These are phyloP conservation scores for Heterotilapia buettikoferi DNA, from an alignment of 2,113 vertebrate genomes.

Conservation along the genomic window DNA sequence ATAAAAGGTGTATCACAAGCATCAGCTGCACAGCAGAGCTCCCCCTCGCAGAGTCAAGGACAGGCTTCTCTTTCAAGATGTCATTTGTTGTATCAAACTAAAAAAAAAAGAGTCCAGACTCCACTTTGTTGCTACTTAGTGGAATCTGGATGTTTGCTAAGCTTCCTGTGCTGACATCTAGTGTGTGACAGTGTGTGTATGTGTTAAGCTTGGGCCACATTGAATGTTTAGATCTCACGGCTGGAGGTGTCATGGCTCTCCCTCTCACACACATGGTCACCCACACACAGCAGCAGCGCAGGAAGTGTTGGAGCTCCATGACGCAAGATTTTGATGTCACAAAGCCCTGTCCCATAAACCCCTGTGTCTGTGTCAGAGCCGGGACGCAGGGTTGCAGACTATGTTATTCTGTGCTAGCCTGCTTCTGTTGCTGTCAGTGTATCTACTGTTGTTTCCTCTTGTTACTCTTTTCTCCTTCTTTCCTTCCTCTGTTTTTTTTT, in stretches of 20 bases:
- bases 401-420: background rate
- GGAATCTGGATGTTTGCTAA: background rate
- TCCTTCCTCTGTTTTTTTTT: background rate
- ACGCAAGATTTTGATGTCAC: slow-evolving; percentile 42
- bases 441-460: background rate
- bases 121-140: background rate
- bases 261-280: background rate
- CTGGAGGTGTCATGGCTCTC: slow-evolving; percentile 52
- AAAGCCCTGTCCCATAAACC: slow-evolving; percentile 15
- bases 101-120: background rate
- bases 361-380: background rate
- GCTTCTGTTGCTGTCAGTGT: background rate
- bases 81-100: background rate
- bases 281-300: slow-evolving; percentile 18
- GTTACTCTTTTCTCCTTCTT: background rate
- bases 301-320: slow-evolving; percentile 46
- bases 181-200: background rate
- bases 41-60: background rate
- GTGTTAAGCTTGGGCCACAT: background rate
- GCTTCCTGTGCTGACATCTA: background rate
- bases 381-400: background rate
- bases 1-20: background rate
- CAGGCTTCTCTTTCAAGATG: background rate
- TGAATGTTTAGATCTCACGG: slow-evolving; percentile 55
- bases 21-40: background rate